Base-by-base conservation (phyloP, 2,797 vertebrate species). In the Sphenopsis melanotis region DNA sequence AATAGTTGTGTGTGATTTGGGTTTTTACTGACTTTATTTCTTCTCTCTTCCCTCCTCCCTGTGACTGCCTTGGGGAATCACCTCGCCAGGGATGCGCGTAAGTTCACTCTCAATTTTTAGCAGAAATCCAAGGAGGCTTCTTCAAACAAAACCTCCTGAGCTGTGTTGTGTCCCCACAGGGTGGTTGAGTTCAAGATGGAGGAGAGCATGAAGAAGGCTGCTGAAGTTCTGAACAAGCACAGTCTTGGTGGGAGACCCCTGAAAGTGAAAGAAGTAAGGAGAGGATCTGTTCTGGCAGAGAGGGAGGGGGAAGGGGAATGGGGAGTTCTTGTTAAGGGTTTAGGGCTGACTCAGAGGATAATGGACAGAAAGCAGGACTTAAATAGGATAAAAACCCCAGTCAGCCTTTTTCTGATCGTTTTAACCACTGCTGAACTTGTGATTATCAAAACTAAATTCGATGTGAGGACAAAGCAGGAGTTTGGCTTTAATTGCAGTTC, bases 111-210 rank as follows among this genome's bases (percentile, higher is more conserved):
- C 77, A 78, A 41, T 78, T 93, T 69, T 5, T 15, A 80, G 42
- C 52, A 77, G 47, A 71, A 83, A 87, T 27, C 92, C 92, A 39
- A 69, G 87, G 49, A 24, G 44, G 5, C 46, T 70, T 42, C 60
- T 47, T 3, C 22, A 30, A 15, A 21, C 24, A 17, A 30, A 46
- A 7, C 41, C 0, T 21, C 24, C 74, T 86, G 91, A 97, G 74
- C 71, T 78, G 49, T 94, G 82, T 37, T 90, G 47, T 98, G 47
- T 96, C 90, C 91, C 96, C n/a, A 29, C 97, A 99, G 99, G 81
- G 98, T 99, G 96, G 99, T 99, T 97, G 99, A 99, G 97, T 99
- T 99, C 98, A 99, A 99, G 98, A 99, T 99, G 92, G 99, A 99
- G 95, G 99, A 99, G 94, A 98, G 99, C 69, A 99, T 99, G 99